Base-by-base conservation (phyloP, 2,113 vertebrate species). In the Catharus bicknelli region DNA sequence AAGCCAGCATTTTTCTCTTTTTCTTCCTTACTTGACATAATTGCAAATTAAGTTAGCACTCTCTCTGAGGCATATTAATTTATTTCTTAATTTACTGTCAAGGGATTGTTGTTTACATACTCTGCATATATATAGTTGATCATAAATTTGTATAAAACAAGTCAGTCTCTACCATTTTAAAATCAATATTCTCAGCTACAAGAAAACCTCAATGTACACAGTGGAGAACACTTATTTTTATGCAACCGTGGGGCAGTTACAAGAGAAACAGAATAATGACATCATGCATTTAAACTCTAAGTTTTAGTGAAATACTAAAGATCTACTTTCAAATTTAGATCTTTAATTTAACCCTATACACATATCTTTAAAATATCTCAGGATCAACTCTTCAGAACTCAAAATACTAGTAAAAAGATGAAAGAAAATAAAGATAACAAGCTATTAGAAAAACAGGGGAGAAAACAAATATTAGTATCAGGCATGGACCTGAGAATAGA, bases 1-100 rank as follows among this genome's bases (percentile, higher is more conserved):
- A 70, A 82, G 55, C 16, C 51, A 47, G 17, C 19, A 43, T 63
- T 55, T 42, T 76, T 38, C 53, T 73, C 26, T 77, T 92, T 93
- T 84, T 89, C 58, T 84, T 91, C 36, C 34, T 89, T 83, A 40
- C 16, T 80, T 81, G 69, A 72, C 29, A 36, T 69, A 90, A 81
- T 85, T 83, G n/a, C 8, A 83, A 96, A 93, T 66, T 85, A 79
- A 79, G n/a, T 88, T 70, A 92, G 57, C 50, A 74, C 34, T 58
- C 30, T 51, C 57, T 86, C 75, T 88, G 42, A 87, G 32, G 21
- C 20, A 66, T 54, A 72, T 87, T 85, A 76, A 80, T 47, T 70
- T 81, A 74, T 61, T 72, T 74, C 23, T 57, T 91, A 66, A 45
- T 82, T 92, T 85, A 43, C 13, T 91, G 29, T 85, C 55, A 73